A percentile compares a stretch with the other conserved stretches of the same genome.
These are phyloP conservation scores for Sternarchorhynchus goeldii DNA, from an alignment of 2,797 vertebrate species.

Conservation along the genomic window DNA sequence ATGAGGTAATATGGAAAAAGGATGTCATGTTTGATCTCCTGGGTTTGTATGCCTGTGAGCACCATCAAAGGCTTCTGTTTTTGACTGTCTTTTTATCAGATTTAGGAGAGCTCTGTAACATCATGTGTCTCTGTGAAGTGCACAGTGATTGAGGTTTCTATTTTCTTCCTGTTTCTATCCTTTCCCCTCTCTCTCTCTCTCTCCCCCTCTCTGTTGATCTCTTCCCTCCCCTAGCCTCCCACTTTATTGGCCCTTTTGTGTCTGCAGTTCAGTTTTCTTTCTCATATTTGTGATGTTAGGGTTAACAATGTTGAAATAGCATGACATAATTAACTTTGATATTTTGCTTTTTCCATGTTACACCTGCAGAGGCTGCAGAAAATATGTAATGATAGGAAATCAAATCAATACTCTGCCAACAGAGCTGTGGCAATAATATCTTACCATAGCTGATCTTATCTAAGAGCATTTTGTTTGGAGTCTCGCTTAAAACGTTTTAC, in stretches of 20 bases:
- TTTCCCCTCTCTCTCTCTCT: slow-evolving; percentile 31
- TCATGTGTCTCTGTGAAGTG: slow-evolving; percentile 21
- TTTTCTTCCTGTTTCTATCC: slow-evolving; percentile 4
- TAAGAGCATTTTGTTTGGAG: slow-evolving; percentile 5
- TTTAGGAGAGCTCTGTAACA: slow-evolving; percentile 27
- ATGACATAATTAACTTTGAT: slow-evolving; percentile 1
- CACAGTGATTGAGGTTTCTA: slow-evolving; percentile 38
- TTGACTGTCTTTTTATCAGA: slow-evolving; percentile 46
- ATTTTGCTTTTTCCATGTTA: slow-evolving; percentile 8
- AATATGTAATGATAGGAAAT: slow-evolving; percentile 20
- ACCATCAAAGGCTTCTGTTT: slow-evolving; percentile 52
- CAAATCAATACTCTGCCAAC: slow-evolving; percentile 6
- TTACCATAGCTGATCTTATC: background rate
- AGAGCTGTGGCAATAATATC: background rate
- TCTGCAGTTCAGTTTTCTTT: slow-evolving; percentile 31
- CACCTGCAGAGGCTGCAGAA: background rate
- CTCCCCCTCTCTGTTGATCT: background rate
- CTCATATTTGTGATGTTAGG: slow-evolving; percentile 18
- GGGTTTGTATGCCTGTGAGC: slow-evolving; percentile 16
- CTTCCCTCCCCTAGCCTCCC: slow-evolving; percentile 27
- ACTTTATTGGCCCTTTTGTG: background rate
- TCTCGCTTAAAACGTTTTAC: background rate
- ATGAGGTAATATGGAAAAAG: slow-evolving; percentile 39
- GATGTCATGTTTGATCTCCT: slow-evolving; percentile 56
- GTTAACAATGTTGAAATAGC: slow-evolving; percentile 31